Conservation (phyloP, 2,797 vertebrate genomes). For the Anas flavirostris region DNA sequence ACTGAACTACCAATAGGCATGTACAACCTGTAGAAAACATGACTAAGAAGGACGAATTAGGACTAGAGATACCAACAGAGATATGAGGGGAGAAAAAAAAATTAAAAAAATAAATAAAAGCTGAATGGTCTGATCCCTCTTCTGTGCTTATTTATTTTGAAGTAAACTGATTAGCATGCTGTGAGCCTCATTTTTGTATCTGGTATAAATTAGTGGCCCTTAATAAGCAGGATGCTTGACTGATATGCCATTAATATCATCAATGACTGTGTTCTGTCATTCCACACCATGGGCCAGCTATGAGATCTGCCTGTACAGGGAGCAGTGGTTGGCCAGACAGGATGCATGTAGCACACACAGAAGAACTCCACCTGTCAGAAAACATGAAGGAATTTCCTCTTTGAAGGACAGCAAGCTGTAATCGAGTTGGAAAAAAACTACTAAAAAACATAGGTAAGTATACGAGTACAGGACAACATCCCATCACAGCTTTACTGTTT, state of each 20-base stretch:
- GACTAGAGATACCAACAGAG: background rate
- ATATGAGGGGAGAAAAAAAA: background rate
- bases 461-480: background rate
- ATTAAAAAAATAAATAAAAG: no score
- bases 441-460: background rate
- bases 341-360: background rate
- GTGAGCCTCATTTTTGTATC: background rate
- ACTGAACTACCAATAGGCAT: background rate
- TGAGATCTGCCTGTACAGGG: background rate
- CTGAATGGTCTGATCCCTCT: background rate
- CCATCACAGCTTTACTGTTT: background rate
- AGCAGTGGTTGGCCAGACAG: background rate
- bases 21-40: background rate
- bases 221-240: slow-evolving; percentile 22
- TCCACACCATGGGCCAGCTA: background rate
- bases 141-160: slow-evolving; percentile 12
- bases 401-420: background rate
- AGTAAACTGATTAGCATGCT: slow-evolving; percentile 23
- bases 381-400: background rate
- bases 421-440: background rate
- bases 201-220: slow-evolving; percentile 4
- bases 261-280: background rate
- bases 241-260: slow-evolving; percentile 2
- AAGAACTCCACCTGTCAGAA: background rate
- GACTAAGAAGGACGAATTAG: background rate